phyloP scores from a whole-genome alignment of 2,888 invertebrate genomes.

The Ectemnius cavifrons region DNA sequence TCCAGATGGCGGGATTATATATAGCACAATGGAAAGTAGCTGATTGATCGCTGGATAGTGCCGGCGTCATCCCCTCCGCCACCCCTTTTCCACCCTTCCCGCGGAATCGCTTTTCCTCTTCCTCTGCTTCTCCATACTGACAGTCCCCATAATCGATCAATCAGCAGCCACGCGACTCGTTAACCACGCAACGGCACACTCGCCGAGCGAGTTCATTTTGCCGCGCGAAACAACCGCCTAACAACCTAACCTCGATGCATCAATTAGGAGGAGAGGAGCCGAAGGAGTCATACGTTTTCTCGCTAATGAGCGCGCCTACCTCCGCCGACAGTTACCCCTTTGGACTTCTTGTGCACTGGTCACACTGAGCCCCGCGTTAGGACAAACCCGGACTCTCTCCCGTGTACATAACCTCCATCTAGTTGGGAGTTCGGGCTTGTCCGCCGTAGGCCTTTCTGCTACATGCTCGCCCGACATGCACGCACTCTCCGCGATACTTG shows the following conservation, averaged over 20 bases:
- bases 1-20: constrained; percentile 47
- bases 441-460: constrained; percentile 53
- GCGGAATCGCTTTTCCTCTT: constrained; percentile 13
- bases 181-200: constrained; percentile 20
- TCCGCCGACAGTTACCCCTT: constrained; percentile 42
- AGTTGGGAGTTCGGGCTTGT: constrained; percentile 34
- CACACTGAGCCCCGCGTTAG: constrained; percentile 28
- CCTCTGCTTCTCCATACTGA: constrained; percentile 10
- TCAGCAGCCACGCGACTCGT: constrained; percentile 35
- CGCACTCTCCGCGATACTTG: constrained; percentile 20
- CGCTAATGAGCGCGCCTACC: constrained; percentile 8
- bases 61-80: constrained; percentile 24
- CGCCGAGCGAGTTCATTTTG: constrained; percentile 48
- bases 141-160: constrained; percentile 49
- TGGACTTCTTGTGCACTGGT: constrained; percentile 47
- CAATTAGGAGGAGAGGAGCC: background rate
- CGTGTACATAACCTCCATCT: background rate
- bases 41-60: constrained; percentile 57
- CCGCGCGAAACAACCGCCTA: constrained; percentile 1
- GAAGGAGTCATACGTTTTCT: background rate
- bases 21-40: constrained; percentile 43
- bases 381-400: constrained; percentile 38
- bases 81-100: background rate
- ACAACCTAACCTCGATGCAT: background rate
- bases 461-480: constrained; percentile 58